Percentiles rank a stretch among this genome's conserved stretches.
phyloP scores from a whole-genome alignment of 2,113 vertebrate genomes.

The Gymnocephalus cernua region DNA sequence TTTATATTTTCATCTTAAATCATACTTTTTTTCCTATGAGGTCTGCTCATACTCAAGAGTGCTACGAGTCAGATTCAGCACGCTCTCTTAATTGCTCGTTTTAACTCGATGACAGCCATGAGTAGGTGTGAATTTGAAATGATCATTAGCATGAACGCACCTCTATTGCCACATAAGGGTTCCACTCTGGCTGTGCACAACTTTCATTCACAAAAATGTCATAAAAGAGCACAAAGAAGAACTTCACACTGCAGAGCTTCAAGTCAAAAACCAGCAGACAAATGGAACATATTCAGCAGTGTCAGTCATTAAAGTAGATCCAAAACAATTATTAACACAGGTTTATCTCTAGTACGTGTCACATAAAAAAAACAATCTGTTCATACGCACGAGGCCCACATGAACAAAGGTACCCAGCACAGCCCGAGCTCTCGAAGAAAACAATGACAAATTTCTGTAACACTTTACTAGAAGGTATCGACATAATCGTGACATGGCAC shows the following conservation, averaged over 20 bases:
- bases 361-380: not conserved
- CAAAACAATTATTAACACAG: not conserved
- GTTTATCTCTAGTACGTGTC: not conserved
- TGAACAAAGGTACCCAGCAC: not conserved
- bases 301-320: not conserved
- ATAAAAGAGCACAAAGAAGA: not conserved
- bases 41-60: not conserved
- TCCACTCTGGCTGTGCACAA: not conserved
- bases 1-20: not conserved
- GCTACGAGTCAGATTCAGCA: not conserved
- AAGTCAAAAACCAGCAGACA: not conserved
- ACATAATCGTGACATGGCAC: too few relatives aligned
- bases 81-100: not conserved
- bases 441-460: conserved; percentile 3
- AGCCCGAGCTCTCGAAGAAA: not conserved
- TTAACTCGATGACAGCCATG: not conserved
- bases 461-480: too few relatives aligned
- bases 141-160: not conserved
- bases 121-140: not conserved
- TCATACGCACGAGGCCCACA: not conserved
- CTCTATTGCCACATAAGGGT: not conserved
- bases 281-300: not conserved
- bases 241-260: not conserved
- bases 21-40: not conserved
- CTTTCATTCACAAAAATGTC: not conserved